Percentiles rank a stretch among this genome's conserved stretches.
Evolutionary conservation across 2,888 invertebrate species (phyloP).

Genomic region (Archips xylosteana): DNA sequence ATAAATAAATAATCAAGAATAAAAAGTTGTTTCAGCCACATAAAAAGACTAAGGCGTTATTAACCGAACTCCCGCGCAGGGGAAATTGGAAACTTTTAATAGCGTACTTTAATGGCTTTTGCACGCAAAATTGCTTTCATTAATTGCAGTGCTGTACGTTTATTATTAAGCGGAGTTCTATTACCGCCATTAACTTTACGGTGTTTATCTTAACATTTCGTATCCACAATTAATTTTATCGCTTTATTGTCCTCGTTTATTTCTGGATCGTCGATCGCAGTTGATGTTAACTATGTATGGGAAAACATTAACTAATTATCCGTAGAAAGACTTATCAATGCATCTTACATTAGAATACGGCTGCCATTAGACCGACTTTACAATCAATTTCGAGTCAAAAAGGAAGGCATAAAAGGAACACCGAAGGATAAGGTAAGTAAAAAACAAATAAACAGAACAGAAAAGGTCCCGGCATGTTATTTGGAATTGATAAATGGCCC

Average conservation of each 20-base stretch:
- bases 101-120: conserved; percentile 69
- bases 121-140: conserved; percentile 70
- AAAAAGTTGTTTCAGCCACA: conserved; percentile 60
- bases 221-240: conserved; percentile 51
- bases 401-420: conserved; percentile 72
- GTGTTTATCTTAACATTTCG: conserved; percentile 57
- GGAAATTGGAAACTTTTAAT: conserved; percentile 75
- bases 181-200: conserved; percentile 55
- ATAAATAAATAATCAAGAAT: conserved; percentile 74
- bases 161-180: conserved; percentile 63
- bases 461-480: conserved; percentile 84
- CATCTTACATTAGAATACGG: conserved; percentile 72
- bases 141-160: conserved; percentile 65
- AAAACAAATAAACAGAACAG: conserved; percentile 81
- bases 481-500: conserved; percentile 85
- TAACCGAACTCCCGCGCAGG: conserved; percentile 62
- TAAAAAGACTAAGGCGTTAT: conserved; percentile 63
- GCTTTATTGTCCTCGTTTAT: conserved; percentile 51
- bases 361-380: conserved; percentile 79
- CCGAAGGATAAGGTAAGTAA: conserved; percentile 81
- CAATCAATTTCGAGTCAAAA: conserved; percentile 82
- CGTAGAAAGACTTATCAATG: conserved; percentile 74
- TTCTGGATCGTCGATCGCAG: conserved; percentile 48
- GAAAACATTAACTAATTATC: conserved; percentile 69
- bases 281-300: conserved; percentile 53